phyloP scores from a whole-genome alignment of 2,888 invertebrate genomes.

The Lapara coniferarum region DNA sequence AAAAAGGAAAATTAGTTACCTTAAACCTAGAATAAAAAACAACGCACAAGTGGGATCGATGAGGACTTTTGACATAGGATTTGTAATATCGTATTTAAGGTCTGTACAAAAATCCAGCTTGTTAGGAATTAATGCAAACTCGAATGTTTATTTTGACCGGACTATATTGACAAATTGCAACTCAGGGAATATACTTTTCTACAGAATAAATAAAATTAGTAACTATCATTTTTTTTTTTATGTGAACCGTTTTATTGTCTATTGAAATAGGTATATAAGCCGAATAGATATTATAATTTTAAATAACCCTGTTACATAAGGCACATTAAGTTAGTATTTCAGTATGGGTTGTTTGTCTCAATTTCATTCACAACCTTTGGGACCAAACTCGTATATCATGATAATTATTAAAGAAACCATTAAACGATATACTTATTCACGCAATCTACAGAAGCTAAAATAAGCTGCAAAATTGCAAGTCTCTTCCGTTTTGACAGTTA shows the following conservation, averaged over 20 bases:
- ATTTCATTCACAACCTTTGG: conserved; percentile 8
- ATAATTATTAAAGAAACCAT: background rate
- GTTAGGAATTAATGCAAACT: no score
- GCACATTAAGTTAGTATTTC: background rate
- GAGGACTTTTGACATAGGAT: no score
- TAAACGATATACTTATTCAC: background rate
- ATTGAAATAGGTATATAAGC: no score
- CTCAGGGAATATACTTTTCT: conserved; percentile 2
- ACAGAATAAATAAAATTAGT: background rate
- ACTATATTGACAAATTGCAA: background rate
- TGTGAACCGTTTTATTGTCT: no score
- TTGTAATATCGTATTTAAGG: no score
- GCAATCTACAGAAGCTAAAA: background rate
- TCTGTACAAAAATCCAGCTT: no score
- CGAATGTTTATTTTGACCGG: no score
- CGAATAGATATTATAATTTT: no score
- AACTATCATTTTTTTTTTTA: no score
- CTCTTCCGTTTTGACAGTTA: background rate
- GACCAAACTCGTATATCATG: background rate
- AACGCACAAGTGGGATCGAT: no score
- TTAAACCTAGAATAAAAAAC: no score
- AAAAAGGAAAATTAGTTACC: no score
- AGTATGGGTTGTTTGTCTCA: background rate
- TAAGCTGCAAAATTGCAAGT: background rate
- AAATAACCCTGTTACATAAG: background rate